These are phyloP conservation scores for Calycopis cecrops DNA, from an alignment of 1,140 invertebrate species.

Conservation along the genomic window DNA sequence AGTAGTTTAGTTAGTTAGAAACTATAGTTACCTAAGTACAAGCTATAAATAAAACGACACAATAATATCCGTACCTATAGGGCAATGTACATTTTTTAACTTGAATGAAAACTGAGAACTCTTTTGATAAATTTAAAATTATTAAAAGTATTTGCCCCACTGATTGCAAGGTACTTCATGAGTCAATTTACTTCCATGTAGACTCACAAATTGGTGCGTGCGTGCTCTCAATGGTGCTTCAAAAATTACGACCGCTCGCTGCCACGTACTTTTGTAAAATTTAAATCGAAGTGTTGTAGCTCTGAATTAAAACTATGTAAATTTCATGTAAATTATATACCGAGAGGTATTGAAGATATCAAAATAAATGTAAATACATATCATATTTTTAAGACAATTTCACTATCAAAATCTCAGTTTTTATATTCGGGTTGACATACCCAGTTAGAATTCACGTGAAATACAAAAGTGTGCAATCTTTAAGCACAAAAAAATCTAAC, in stretches of 20 bases:
- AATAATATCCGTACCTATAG: no score
- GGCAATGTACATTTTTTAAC: no score
- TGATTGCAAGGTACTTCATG: conserved; percentile 15
- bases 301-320: conserved; percentile 5
- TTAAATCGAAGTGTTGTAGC: conserved; percentile 4
- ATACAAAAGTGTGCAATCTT: no score
- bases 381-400: no score
- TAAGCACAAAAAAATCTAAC: no score
- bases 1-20: no score
- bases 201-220: conserved; percentile 17
- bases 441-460: no score
- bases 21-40: no score
- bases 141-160: conserved; percentile 19
- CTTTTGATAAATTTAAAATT: background rate
- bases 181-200: conserved; percentile 11
- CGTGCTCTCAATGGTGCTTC: conserved; percentile 14
- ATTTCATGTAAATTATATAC: background rate
- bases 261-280: conserved; percentile 13
- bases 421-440: no score
- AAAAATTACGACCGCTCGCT: conserved; percentile 18
- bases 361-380: no score
- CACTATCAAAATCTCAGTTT: no score
- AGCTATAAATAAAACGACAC: no score
- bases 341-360: background rate
- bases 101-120: background rate